Conservation (phyloP, 1,140 invertebrate genomes). For the Nasonia giraulti region DNA sequence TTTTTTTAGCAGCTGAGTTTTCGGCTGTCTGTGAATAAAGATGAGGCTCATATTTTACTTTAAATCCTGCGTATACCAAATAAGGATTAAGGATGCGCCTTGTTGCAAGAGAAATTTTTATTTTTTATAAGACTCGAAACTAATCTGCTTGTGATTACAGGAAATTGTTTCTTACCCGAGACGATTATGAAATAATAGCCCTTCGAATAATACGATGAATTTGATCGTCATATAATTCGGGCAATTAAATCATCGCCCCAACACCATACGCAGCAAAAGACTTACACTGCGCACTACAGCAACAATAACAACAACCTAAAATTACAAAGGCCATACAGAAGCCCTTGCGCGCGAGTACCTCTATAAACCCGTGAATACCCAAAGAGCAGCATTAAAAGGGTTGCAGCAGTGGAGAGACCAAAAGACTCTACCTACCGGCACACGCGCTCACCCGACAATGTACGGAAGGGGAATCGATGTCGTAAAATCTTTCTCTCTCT, state of each 20-base stretch:
- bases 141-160: no score
- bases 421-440: background rate
- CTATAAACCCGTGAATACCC: background rate
- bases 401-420: background rate
- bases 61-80: background rate
- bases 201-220: background rate
- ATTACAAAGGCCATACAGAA: background rate
- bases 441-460: background rate
- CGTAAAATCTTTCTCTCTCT: slow-evolving; percentile 22
- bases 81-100: background rate
- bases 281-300: background rate
- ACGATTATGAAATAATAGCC: no score
- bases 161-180: no score
- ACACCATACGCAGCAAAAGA: background rate
- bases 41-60: slow-evolving; percentile 10
- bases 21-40: background rate
- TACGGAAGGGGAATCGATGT: slow-evolving; percentile 10
- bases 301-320: slow-evolving; percentile 2
- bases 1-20: background rate
- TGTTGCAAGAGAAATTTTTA: background rate
- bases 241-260: background rate
- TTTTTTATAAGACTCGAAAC: background rate
- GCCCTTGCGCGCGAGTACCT: background rate
- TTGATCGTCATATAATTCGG: background rate
- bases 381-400: slow-evolving; percentile 34